These are phyloP conservation scores for Diabrotica balteata DNA, from an alignment of 2,888 invertebrate genomes.

Conservation along the genomic window DNA sequence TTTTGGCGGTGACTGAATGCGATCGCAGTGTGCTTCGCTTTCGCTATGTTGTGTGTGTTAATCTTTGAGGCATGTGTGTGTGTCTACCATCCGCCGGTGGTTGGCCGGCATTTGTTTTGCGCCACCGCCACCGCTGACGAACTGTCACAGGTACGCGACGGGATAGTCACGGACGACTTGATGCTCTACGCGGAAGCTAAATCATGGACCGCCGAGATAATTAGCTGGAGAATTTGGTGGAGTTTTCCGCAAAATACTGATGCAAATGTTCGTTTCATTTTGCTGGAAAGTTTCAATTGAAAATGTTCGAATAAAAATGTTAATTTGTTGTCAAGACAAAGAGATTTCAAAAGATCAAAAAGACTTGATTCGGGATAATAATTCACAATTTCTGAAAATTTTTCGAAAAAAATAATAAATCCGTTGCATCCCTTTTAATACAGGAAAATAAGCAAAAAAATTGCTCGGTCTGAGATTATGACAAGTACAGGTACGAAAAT, in stretches of 20 bases:
- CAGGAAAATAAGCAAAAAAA: too few species aligned
- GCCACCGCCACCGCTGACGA: constrained; percentile 16
- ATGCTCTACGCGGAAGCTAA: constrained; percentile 10
- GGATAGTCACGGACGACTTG: constrained; percentile 20
- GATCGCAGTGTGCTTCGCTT: constrained; percentile 16
- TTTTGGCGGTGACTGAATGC: constrained; percentile 21
- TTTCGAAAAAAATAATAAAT: too few species aligned
- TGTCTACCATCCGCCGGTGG: constrained; percentile 31
- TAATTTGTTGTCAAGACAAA: background rate
- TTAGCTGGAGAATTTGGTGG: background rate
- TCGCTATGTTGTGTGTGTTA: constrained; percentile 19
- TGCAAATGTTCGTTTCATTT: too few species aligned
- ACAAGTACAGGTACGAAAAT: too few species aligned
- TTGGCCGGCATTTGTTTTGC: constrained; percentile 28
- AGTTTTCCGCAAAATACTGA: too few species aligned
- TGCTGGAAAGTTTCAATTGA: background rate
- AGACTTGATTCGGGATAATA: too few species aligned
- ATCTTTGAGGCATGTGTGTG: constrained; percentile 33
- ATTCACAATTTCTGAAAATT: too few species aligned
- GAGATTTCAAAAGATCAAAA: too few species aligned
- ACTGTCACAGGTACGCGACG: constrained; percentile 22
- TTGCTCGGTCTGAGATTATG: too few species aligned
- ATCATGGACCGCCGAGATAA: background rate
- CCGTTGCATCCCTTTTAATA: too few species aligned
- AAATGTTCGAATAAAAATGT: background rate